These are phyloP conservation scores for Bombylius discolor DNA, from an alignment of 2,888 invertebrate genomes.

Conservation along the genomic window DNA sequence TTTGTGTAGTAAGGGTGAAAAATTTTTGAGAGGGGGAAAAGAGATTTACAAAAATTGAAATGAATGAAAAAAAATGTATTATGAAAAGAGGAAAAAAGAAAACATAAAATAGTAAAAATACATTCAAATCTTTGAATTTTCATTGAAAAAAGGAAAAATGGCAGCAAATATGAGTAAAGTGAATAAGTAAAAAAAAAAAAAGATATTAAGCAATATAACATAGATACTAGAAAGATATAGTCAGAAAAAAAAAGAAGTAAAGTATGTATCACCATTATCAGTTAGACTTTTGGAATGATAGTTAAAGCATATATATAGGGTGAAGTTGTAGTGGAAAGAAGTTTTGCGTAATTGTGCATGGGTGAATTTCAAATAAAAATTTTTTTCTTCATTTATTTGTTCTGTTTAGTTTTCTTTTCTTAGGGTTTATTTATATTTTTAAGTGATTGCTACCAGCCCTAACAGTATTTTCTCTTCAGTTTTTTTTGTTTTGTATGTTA, in stretches of 20 bases:
- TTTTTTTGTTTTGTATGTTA: background rate
- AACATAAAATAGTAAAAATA: background rate
- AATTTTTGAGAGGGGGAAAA: too few species aligned
- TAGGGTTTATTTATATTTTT: background rate
- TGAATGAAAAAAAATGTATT: too few species aligned
- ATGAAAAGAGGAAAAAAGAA: too few species aligned
- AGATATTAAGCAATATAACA: background rate
- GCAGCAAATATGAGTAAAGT: background rate
- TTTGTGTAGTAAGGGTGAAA: too few species aligned
- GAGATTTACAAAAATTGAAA: too few species aligned
- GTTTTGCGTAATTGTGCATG: constrained; percentile 13
- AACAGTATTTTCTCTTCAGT: background rate
- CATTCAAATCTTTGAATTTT: background rate
- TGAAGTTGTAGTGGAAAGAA: background rate
- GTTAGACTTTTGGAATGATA: background rate
- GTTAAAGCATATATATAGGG: background rate
- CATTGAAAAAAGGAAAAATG: background rate
- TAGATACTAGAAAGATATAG: background rate
- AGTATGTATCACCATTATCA: background rate
- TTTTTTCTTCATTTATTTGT: constrained; percentile 6
- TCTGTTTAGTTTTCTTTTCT: background rate
- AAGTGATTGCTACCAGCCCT: background rate
- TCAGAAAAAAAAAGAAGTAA: background rate
- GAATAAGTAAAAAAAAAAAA: too few species aligned
- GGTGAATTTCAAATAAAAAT: constrained; percentile 12